Base-by-base conservation (phyloP, 2,113 vertebrate genomes). In the Eidolon helvum region DNA sequence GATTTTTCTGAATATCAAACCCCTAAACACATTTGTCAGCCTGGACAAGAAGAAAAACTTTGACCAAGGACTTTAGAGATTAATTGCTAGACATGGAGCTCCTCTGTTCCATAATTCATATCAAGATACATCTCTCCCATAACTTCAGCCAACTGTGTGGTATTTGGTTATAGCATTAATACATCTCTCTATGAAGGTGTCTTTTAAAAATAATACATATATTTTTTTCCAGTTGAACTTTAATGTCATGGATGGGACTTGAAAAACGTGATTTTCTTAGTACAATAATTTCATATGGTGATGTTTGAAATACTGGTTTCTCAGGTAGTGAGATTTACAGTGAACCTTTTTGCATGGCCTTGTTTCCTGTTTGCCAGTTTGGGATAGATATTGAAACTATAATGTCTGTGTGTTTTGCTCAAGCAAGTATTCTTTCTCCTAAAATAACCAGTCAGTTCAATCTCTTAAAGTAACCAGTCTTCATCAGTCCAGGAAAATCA, bases 1-100 rank as follows among this genome's bases (percentile, higher is more conserved):
- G 85, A 92, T 91, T 90, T 89, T 88, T 87, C 69, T 74, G 45
- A 38, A 72, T 94, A 77, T 96, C 82, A 95, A 74, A 63, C 96
- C 38, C 83, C 61, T 89, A 91, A 95, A 86, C 68, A 65, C 84
- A 55, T 96, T 78, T 94, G 91, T 87, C 74, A 94, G 16, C 72
- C 50, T 78, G 48, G 68, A 85, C 48, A 15, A 78, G n/a, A 92
- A 88, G 71, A n/a, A 59, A 86, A 91, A 55, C 61, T 68, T 86
- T 92, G 69, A 35, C 66, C 72, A 97, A 97, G 72, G 71, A 89
- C 72, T 93, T 96, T 10, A 72, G 72, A 77, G 80, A 85, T 92
- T 63, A 78, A 84, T 92, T 95, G 59, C 26, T 65, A 57, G 28
- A 53, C 0, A 0, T 45, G 38, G 28, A 43, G 74, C 30, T 50